Conservation (phyloP, 2,113 vertebrate genomes). For the Pelmatolapia mariae region DNA sequence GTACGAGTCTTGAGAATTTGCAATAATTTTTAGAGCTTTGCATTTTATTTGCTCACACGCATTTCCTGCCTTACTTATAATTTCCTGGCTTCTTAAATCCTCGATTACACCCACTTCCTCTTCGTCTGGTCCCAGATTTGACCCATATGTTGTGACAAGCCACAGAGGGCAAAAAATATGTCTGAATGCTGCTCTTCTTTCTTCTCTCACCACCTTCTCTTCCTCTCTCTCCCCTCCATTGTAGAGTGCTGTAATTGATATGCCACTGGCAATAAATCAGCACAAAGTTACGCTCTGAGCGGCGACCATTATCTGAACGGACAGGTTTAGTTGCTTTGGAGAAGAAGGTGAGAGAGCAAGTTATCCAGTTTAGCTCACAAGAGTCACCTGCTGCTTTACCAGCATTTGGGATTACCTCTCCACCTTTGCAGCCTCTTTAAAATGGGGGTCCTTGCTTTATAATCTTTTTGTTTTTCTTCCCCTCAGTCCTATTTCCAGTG, state of each 20-base stretch:
- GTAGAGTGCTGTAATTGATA: conserved; percentile 68
- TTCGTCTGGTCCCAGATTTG: conserved; percentile 11
- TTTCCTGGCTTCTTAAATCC: not conserved
- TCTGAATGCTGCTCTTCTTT: conserved; percentile 2
- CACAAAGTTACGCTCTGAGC: conserved; percentile 18
- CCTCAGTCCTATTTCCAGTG: not conserved
- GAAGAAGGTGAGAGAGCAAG: conserved; percentile 17
- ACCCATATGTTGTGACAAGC: conserved; percentile 47
- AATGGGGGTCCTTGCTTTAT: not conserved
- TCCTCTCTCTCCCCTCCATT: conserved; percentile 23
- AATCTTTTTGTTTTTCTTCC: not conserved
- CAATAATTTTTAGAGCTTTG: not conserved
- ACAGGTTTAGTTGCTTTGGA: conserved; percentile 61
- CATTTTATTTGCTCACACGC: not conserved
- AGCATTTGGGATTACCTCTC: not conserved
- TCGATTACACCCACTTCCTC: not conserved
- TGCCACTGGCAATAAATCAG: conserved; percentile 73
- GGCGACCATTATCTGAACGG: conserved; percentile 52
- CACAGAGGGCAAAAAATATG: conserved; percentile 16
- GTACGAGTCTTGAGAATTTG: conserved; percentile 3
- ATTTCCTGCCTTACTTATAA: not conserved
- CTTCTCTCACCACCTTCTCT: conserved; percentile 24
- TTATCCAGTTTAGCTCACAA: conserved; percentile 19
- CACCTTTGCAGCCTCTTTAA: not conserved
- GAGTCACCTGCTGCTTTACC: not conserved